These are phyloP conservation scores for Luperina nickerlii DNA, from an alignment of 2,888 invertebrate species.

Conservation along the genomic window DNA sequence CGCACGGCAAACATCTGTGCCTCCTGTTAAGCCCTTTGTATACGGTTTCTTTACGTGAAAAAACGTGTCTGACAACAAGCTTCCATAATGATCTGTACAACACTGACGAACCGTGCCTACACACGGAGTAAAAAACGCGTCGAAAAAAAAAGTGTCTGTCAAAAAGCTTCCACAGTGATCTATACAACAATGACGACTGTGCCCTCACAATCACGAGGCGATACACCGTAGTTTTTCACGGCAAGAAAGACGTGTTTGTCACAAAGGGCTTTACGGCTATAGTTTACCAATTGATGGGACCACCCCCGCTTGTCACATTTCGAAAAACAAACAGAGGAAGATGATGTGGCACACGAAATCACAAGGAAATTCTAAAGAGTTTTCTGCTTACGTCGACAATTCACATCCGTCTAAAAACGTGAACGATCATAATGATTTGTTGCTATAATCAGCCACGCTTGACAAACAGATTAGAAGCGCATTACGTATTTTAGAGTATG, in stretches of 20 bases:
- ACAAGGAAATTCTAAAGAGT: slow-evolving; percentile 4
- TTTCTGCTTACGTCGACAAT: background rate
- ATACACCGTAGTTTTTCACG: background rate
- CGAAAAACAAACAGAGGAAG: background rate
- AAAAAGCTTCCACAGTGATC: background rate
- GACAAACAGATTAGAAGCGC: slow-evolving; percentile 21
- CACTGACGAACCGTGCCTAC: no score
- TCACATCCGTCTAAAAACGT: slow-evolving; percentile 2
- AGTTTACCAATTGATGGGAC: background rate
- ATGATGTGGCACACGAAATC: background rate
- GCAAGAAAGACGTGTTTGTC: background rate
- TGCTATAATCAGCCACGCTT: background rate
- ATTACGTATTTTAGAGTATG: slow-evolving; percentile 3
- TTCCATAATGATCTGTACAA: background rate
- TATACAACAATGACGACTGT: background rate
- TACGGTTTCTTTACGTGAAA: no score
- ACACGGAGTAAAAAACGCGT: no score
- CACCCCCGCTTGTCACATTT: background rate
- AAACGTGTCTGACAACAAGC: background rate
- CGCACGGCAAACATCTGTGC: no score
- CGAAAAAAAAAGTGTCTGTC: background rate
- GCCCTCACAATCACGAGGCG: background rate
- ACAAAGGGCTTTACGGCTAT: background rate
- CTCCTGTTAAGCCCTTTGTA: no score
- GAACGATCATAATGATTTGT: slow-evolving; percentile 1